Evolutionary conservation across 2,888 invertebrate genomes (phyloP), one percentile per base, ranked within the genome.

Genomic region (Polymixis lichenea): DNA sequence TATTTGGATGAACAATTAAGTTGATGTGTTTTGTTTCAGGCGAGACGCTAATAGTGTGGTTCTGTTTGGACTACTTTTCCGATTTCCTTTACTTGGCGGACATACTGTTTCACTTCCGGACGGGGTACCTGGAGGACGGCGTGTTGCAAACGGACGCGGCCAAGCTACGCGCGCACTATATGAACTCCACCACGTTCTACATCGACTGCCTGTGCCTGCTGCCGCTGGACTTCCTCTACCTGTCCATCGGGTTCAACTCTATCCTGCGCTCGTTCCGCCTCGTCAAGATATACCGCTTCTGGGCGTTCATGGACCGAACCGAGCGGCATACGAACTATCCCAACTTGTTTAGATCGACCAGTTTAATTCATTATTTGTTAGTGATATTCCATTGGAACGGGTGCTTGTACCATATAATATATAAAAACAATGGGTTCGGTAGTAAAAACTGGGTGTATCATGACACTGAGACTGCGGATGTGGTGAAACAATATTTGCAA

Each of bases 381-480:
- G 99, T 99, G 97, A 99, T 99, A 96, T 99, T 99, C 97, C 99
- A 99, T 97, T 99, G 99, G 99, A 99, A 99, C 97, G 99, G 99
- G 93, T 99, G 99, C 97, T 97, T 99, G 95, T 99, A 99, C 97
- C 99, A 99, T 97, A 98, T 99, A 95, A 98, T 99, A 94, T 98
- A 98, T 97, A 98, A 99, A 97, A 99, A 99, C 97, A 98, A 98
- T 97, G 99, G 98, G 89, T 99, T 99, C 96, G 99, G 99, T 92
- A 98, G 98, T 96, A 98, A 98, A 96, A 98, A 98, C 96, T 98
- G 98, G 98, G 98, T 98, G 95, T 98, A 98, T 95, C 98, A 98
- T 94, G 98, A 98, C 94, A 98, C 98, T 91, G 98, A 98, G 93
- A 97, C 98, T 87, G 98, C 98, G 88, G 99, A 99, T 95, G 98